Evolutionary conservation across 2,113 vertebrate genomes (phyloP).

Genomic region (Phylloscopus whistleri): DNA sequence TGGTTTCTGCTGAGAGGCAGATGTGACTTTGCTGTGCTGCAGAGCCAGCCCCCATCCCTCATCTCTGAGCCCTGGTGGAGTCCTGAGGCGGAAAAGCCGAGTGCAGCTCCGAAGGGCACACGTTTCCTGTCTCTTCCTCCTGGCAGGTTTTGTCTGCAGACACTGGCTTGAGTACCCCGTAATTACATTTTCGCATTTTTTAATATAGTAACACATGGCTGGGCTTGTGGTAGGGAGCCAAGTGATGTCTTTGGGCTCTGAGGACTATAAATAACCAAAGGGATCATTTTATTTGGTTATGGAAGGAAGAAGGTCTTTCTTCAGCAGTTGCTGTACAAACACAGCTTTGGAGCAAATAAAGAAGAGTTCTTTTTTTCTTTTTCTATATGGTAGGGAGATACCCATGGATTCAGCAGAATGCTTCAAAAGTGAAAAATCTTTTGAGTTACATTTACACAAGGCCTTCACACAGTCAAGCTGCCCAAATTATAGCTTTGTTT

Average conservation of each 20-base stretch:
- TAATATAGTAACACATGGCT: slow-evolving; percentile 81
- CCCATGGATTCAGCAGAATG: background rate
- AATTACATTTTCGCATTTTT: slow-evolving; percentile 80
- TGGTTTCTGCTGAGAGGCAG: background rate
- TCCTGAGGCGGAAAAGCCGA: slow-evolving; percentile 9
- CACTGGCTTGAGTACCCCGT: slow-evolving; percentile 72
- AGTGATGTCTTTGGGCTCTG: slow-evolving; percentile 70
- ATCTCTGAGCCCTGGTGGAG: slow-evolving; percentile 22
- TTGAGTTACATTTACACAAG: background rate
- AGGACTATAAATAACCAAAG: slow-evolving; percentile 77
- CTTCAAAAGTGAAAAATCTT: background rate
- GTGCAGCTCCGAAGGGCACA: slow-evolving; percentile 30
- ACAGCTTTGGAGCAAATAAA: slow-evolving; percentile 52
- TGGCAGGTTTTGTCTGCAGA: slow-evolving; percentile 76
- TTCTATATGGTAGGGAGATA: slow-evolving; percentile 19
- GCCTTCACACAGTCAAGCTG: background rate
- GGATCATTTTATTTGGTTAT: slow-evolving; percentile 73
- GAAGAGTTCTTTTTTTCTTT: background rate
- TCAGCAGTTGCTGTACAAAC: slow-evolving; percentile 61
- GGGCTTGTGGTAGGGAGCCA: slow-evolving; percentile 73
- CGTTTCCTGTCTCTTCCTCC: slow-evolving; percentile 68
- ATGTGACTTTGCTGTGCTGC: background rate
- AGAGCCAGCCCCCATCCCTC: background rate
- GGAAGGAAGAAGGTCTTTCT: slow-evolving; percentile 70
- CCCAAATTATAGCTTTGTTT: slow-evolving; percentile 61